Evolutionary conservation across 2,888 invertebrate genomes (phyloP).

Genomic region (Nezara viridula): DNA sequence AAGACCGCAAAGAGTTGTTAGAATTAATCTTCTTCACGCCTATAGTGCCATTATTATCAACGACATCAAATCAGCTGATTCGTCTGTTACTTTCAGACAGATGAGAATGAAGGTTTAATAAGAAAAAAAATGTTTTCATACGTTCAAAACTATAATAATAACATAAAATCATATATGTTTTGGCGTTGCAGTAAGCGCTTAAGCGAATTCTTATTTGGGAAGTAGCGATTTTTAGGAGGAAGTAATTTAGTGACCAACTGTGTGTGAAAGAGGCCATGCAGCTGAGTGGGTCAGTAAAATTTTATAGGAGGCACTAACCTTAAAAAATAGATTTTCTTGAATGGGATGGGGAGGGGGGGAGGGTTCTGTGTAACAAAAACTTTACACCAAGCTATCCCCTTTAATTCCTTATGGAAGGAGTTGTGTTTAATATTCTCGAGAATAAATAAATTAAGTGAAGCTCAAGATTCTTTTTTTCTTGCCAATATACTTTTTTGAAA

Average conservation of each 20-base stretch:
- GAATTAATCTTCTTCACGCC: too few species aligned
- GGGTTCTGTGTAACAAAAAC: too few species aligned
- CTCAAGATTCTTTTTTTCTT: too few species aligned
- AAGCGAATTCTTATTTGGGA: neutral
- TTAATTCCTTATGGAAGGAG: neutral
- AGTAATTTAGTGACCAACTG: neutral
- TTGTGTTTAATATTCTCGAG: too few species aligned
- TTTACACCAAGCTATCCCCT: neutral
- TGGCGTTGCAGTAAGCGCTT: neutral
- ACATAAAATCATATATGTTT: neutral
- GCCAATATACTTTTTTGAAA: too few species aligned
- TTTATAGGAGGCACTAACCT: neutral
- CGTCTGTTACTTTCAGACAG: too few species aligned
- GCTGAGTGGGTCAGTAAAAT: neutral
- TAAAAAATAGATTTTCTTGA: slow-evolving; percentile 7
- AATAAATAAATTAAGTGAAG: too few species aligned
- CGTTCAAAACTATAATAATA: neutral
- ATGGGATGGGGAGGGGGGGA: neutral
- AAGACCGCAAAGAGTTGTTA: too few species aligned
- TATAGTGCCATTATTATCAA: too few species aligned
- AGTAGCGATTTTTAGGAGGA: neutral
- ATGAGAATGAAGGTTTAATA: too few species aligned
- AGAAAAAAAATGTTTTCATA: too few species aligned
- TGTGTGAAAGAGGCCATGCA: neutral
- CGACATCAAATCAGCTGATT: too few species aligned